Base-by-base conservation (phyloP, 2,113 vertebrate species). In the Pristiophorus japonicus region DNA sequence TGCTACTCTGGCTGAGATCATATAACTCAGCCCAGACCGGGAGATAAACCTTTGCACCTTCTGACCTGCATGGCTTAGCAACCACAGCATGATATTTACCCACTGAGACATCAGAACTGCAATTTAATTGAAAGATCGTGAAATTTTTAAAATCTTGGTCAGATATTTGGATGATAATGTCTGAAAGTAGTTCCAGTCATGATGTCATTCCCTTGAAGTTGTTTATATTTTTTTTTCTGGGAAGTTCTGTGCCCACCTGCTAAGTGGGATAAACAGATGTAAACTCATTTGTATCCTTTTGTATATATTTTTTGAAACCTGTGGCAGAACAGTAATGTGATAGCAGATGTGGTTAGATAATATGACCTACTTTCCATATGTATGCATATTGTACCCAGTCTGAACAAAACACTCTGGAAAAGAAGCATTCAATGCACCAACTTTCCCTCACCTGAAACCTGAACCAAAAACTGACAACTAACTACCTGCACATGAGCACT, bases 381-480 rank as follows among this genome's bases (percentile, higher is more conserved):
- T 67, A 51, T 73, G 16, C 42, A 94, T 70, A 45, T 70, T 94
- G 45, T 18, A 34, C 42, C 4, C 24, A 94, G 65, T 47, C n/a
- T 94, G 63, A 70, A 70, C 45, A 34, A 70, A 94, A 70, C 27
- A 59, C 45, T 34, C 65, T 73, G 11, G 65, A 70, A 70, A 73
- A 51, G 11, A 70, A 70, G 45, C 65, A 94, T 22, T 94, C 27
- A 70, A 45, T 73, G 63, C 92, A 70, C 42, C n/a, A 94, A 65
- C 65, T 67, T 70, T 30, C 88, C 18, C 38, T 92, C 34, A 63
- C 34, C 14, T 63, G 65, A 45, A 94, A 94, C 65, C 42, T 70
- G 65, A 94, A 94, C 10, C 66, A 66, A 34, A 94, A 94, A 30
- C 93, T 94, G 70, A 67, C 42, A 70, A 73, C 65, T 70, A 70